Conservation (phyloP, 2,888 invertebrate genomes). For the Acanthacorydalis orientalis region DNA sequence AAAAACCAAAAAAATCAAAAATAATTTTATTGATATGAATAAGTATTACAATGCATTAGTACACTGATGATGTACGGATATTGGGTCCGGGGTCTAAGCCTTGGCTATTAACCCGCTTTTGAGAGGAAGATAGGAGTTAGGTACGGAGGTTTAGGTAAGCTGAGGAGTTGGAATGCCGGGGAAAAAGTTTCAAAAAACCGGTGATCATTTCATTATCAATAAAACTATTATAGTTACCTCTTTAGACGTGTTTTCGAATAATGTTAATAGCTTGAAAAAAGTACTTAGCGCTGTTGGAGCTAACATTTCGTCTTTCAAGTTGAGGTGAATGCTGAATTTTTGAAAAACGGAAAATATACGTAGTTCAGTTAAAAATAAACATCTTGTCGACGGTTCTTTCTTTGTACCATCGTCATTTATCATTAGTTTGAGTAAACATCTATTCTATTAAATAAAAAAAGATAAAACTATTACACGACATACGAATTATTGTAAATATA, state of each 20-base stretch:
- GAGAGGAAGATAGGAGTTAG: too few relatives aligned
- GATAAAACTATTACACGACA: background rate
- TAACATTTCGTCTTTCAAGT: conserved; percentile 1
- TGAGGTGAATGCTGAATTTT: conserved; percentile 3
- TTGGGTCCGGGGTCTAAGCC: too few relatives aligned
- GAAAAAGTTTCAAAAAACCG: too few relatives aligned
- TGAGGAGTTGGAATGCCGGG: too few relatives aligned
- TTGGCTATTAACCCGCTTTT: too few relatives aligned
- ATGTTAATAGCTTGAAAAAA: background rate
- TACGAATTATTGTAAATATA: background rate
- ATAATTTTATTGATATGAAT: too few relatives aligned
- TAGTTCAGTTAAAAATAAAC: conserved; percentile 2
- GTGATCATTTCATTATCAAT: too few relatives aligned
- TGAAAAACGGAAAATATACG: conserved; percentile 2
- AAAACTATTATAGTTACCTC: background rate
- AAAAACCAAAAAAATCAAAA: too few relatives aligned
- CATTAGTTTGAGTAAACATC: background rate
- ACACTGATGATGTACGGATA: too few relatives aligned
- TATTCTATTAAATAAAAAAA: background rate
- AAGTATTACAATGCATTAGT: too few relatives aligned
- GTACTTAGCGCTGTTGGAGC: background rate
- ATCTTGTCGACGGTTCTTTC: background rate
- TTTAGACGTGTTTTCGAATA: background rate
- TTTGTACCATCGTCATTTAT: background rate
- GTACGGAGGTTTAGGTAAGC: too few relatives aligned